Evolutionary conservation across 2,797 vertebrate species (phyloP), one percentile per base, ranked within the genome.

Genomic region (Muscicapa comitata): DNA sequence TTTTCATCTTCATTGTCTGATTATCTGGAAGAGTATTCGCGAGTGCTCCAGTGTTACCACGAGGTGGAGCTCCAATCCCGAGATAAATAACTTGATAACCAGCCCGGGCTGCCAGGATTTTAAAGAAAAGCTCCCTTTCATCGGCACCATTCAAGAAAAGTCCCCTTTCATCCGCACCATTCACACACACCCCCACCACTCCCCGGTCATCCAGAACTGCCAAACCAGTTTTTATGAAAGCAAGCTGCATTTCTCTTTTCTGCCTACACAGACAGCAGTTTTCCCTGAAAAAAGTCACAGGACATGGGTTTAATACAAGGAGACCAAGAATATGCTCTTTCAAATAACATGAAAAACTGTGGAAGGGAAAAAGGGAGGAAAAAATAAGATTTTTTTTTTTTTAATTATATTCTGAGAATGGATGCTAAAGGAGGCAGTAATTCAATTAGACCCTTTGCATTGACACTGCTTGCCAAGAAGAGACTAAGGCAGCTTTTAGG

Each of bases 81-180:
- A 83, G 3, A 57, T 50, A 11, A 50, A 28, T 17, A 18, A 62
- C 24, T 35, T 2, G 4, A 7, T 6, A 25, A 28, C 13, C 31
- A 38, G 42, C 37, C 55, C 10, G 5, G 37, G 40, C 48, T 45
- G 55, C 13, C n/a, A 38, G 50, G 17, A 8, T 48, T 72, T 70
- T 3, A 33, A 20, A 71, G 68, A 67, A 45, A 58, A 71, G 35
- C 28, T 35, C 9, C 24, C 20, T 55, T 59, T 83, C 42, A 77
- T 20, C 1, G 0, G 0, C 29, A 7, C 35, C 25, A 11, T 43
- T 28, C 42, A 63, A 57, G 50, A 37, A 63, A 65, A 78, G 18
- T 17, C 3, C 16, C 43, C 13, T 72, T 72, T 65, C 51, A 87
- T 37, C 35, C 1, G 6, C 75, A 53, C 45, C 59, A 35, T 47